These are phyloP conservation scores for Hypercompe scribonia DNA, from an alignment of 2,888 invertebrate genomes.

Conservation along the genomic window DNA sequence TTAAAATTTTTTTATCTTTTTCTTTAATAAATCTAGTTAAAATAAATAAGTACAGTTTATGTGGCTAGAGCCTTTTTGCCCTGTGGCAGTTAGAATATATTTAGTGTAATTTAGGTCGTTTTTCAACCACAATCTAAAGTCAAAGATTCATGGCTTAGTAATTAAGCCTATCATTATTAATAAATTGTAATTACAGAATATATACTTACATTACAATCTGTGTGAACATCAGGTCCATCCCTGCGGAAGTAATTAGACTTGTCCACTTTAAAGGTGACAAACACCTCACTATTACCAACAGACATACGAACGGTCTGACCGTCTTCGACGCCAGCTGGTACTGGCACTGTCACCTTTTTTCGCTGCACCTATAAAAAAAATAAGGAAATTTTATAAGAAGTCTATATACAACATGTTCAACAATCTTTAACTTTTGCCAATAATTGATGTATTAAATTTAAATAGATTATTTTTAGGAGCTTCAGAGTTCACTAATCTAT, in stretches of 20 bases:
- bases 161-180: background rate
- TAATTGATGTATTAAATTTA: no score
- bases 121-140: background rate
- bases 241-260: constrained; percentile 95
- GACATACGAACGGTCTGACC: constrained; percentile 98
- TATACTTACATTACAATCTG: constrained; percentile 89
- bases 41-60: no score
- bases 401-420: no score
- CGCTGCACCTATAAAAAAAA: constrained; percentile 89
- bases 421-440: no score
- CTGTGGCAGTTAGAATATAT: background rate
- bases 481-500: no score
- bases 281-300: constrained; percentile 96
- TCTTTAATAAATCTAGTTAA: no score
- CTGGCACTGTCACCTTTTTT: constrained; percentile 95
- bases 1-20: background rate
- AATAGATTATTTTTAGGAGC: no score
- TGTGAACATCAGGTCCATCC: constrained; percentile 98
- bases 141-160: background rate
- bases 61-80: no score
- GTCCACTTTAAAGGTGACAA: constrained; percentile 97
- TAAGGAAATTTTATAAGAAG: background rate
- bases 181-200: background rate
- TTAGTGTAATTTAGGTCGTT: no score
- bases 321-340: constrained; percentile 98